Base-by-base conservation (phyloP, 2,888 invertebrate species). In the Pelosia muscerda region DNA sequence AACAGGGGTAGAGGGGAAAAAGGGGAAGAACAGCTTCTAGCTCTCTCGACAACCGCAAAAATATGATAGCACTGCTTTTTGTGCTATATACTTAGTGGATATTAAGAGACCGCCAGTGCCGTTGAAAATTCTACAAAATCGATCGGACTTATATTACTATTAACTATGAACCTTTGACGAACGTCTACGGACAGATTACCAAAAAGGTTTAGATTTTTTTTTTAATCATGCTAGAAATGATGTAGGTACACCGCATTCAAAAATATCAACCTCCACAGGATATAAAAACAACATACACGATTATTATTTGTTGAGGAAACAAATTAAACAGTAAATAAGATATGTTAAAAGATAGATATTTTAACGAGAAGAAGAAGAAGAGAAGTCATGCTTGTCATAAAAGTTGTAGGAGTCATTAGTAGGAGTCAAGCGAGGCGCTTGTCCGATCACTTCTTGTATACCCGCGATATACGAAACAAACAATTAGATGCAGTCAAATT, bases 321-420 rank as follows among this genome's bases (percentile, higher is more conserved):
- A n/a, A n/a, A n/a, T n/a, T n/a, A n/a, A n/a, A n/a, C n/a, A n/a
- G n/a, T n/a, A n/a, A n/a, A n/a, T n/a, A n/a, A n/a, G n/a, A n/a
- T n/a, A n/a, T n/a, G n/a, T n/a, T n/a, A n/a, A n/a, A n/a, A n/a
- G n/a, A n/a, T n/a, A n/a, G n/a, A n/a, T n/a, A n/a, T n/a, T n/a
- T n/a, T n/a, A n/a, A n/a, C n/a, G n/a, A n/a, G n/a, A n/a, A n/a
- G n/a, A n/a, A n/a, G n/a, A n/a, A n/a, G n/a, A n/a, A n/a, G n/a
- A n/a, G n/a, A n/a, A 62, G 15, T 53, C 61, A 53, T 62, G 61
- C 61, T 62, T 53, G n/a, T 22, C 13, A n/a, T 15, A 9, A 28
- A 62, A 28, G 8, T 3, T 28, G 9, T 2, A 28, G n/a, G 28
- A 62, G 28, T 28, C 49, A 49, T n/a, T 3, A 49, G 9, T 2